These are phyloP conservation scores for Xenops minutus DNA, from an alignment of 2,797 vertebrate species.

Conservation along the genomic window DNA sequence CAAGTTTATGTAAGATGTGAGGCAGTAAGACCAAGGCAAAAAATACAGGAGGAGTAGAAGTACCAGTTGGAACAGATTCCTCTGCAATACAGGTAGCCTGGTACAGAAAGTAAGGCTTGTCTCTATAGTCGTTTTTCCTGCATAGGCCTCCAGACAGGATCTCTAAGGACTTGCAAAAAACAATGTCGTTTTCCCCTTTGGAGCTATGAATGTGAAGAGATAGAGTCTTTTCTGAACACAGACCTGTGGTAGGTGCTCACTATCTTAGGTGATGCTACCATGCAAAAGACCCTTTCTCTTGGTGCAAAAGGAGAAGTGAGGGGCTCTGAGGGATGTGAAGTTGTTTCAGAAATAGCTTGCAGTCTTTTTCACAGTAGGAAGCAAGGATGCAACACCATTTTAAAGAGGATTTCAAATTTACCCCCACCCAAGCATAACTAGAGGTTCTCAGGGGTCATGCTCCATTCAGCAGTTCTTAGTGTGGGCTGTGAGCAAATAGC, in stretches of 20 bases:
- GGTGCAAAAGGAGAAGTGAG: not conserved
- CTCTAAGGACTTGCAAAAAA: not conserved
- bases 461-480: not conserved
- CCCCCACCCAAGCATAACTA: not conserved
- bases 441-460: not conserved
- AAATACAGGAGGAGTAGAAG: not conserved
- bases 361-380: not conserved
- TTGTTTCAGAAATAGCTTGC: not conserved
- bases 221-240: not conserved
- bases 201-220: not conserved
- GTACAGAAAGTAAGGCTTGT: not conserved
- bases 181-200: not conserved
- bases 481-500: not conserved
- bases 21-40: not conserved
- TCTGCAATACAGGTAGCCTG: not conserved
- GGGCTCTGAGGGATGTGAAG: not conserved
- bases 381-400: not conserved
- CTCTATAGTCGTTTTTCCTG: not conserved
- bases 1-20: not conserved
- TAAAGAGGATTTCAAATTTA: slow-evolving; percentile 9
- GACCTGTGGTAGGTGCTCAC: not conserved
- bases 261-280: fast-evolving
- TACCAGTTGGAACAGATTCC: not conserved
- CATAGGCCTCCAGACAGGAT: not conserved
- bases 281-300: not conserved